Percentiles rank a stretch among this genome's conserved stretches.
These are phyloP conservation scores for Silurus aristotelis DNA, from an alignment of 2,797 vertebrate genomes.

Conservation along the genomic window DNA sequence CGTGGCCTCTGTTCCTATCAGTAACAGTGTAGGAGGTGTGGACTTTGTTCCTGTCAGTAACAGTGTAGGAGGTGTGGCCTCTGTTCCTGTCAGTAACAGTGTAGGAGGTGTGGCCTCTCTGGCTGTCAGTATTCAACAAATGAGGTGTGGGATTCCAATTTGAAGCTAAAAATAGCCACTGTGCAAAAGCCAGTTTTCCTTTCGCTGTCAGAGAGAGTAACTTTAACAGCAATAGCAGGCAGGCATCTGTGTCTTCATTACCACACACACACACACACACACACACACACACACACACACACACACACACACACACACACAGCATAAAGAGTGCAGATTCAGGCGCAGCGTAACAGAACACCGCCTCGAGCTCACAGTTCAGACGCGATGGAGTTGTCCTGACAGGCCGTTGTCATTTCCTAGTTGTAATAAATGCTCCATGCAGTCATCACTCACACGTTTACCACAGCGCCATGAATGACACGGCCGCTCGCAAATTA, in stretches of 20 bases:
- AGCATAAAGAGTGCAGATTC: conserved; percentile 17
- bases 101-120: neutral
- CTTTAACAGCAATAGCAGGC: conserved; percentile 18
- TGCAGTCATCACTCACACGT: conserved; percentile 36
- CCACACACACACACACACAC: neutral
- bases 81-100: neutral
- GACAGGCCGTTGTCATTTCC: conserved; percentile 30
- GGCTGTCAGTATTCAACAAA: neutral
- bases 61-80: neutral
- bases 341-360: neutral
- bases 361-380: neutral
- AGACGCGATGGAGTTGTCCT: conserved; percentile 19
- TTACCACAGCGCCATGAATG: conserved; percentile 29
- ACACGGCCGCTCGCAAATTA: conserved; percentile 54
- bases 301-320: conserved; percentile 5
- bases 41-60: neutral
- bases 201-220: conserved; percentile 30
- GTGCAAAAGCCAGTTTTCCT: conserved; percentile 25
- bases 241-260: conserved; percentile 21
- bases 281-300: conserved; percentile 1
- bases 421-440: conserved; percentile 9
- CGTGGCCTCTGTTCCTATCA: neutral
- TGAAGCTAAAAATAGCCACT: conserved; percentile 1
- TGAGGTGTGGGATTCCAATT: neutral
- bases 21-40: neutral